These are phyloP conservation scores for Trichomalopsis sarcophagae DNA, from an alignment of 1,140 invertebrate genomes.

Conservation along the genomic window DNA sequence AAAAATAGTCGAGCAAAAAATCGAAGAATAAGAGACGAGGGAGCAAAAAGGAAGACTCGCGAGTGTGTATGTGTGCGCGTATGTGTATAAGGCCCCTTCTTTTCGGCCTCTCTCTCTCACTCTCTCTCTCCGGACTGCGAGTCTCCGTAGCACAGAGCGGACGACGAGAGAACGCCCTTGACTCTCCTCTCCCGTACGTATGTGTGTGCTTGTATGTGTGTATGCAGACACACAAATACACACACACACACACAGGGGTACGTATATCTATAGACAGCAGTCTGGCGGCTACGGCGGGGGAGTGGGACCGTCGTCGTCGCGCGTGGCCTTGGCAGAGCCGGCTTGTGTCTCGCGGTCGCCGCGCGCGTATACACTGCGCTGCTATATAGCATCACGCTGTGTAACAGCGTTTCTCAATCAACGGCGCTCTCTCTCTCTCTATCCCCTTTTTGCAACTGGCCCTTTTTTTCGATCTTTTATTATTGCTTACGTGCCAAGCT, in stretches of 20 bases:
- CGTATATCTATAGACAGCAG: background rate
- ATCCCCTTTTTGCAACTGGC: constrained; percentile 1
- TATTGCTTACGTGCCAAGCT: too few relatives aligned
- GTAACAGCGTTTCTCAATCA: constrained; percentile 71
- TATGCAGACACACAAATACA: background rate
- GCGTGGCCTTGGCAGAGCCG: constrained; percentile 68
- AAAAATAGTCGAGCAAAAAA: constrained; percentile 36
- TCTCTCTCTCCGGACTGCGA: constrained; percentile 26
- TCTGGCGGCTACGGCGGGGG: constrained; percentile 59
- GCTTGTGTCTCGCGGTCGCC: constrained; percentile 62
- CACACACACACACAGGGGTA: too few relatives aligned
- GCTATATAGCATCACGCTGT: constrained; percentile 22
- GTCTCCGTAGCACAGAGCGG: constrained; percentile 40
- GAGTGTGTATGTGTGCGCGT: background rate
- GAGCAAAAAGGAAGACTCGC: constrained; percentile 27
- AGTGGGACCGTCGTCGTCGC: constrained; percentile 62
- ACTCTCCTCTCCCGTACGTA: constrained; percentile 52
- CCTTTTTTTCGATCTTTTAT: background rate
- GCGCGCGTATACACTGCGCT: background rate
- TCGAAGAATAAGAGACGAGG: constrained; percentile 32
- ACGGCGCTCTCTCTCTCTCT: constrained; percentile 18
- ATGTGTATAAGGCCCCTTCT: constrained; percentile 49
- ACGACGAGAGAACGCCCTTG: constrained; percentile 69
- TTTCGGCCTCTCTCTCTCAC: constrained; percentile 51
- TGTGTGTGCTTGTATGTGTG: too few relatives aligned